Evolutionary conservation across 2,113 vertebrate genomes (phyloP).

Genomic region (Calypte anna): DNA sequence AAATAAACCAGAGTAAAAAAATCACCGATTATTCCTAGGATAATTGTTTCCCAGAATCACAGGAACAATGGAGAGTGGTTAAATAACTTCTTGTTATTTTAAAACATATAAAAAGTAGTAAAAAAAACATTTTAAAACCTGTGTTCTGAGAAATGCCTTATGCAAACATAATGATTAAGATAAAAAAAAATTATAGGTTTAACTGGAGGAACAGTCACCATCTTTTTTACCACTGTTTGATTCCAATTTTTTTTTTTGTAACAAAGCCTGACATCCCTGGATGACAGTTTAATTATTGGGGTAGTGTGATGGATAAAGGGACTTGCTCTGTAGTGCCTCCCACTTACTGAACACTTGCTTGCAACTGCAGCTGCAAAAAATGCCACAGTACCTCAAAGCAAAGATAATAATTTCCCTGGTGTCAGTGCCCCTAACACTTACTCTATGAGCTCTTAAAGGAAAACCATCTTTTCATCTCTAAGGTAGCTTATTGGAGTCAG

Average conservation of each 20-base stretch:
- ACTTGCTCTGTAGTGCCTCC: conserved; percentile 75
- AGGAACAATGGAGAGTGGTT: conserved; percentile 19
- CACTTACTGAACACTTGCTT: conserved; percentile 80
- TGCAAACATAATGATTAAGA: conserved; percentile 79
- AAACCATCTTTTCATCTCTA: background rate
- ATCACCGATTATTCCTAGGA: background rate
- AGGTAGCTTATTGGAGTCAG: background rate
- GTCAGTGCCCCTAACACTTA: background rate
- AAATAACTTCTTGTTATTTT: conserved; percentile 63
- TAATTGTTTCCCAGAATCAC: conserved; percentile 5
- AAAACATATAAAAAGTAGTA: conserved; percentile 22
- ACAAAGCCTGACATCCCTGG: conserved; percentile 73
- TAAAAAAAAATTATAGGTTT: conserved; percentile 83
- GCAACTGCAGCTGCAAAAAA: conserved; percentile 81
- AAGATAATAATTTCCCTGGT: conserved; percentile 46
- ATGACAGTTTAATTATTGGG: conserved; percentile 88
- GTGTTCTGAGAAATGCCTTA: conserved; percentile 65
- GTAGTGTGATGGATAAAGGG: conserved; percentile 82
- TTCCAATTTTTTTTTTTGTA: conserved; percentile 42
- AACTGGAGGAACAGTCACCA: conserved; percentile 72
- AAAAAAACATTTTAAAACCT: background rate
- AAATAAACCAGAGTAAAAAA: background rate
- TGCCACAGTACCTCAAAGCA: conserved; percentile 28
- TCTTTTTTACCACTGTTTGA: conserved; percentile 79
- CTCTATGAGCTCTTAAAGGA: background rate